Base-by-base conservation (phyloP, 2,888 invertebrate species). In the Hedya salicella region DNA sequence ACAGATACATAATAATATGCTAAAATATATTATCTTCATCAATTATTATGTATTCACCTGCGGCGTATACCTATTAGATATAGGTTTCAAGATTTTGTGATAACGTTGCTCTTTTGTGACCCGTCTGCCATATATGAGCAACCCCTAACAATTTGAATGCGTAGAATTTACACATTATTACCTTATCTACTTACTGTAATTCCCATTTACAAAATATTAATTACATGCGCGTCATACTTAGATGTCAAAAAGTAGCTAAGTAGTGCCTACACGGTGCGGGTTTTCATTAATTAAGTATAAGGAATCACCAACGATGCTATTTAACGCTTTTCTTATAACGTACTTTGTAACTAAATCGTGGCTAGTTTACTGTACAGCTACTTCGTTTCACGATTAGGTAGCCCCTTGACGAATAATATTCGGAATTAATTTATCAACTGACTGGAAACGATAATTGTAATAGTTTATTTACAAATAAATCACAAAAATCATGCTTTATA, bases 401-500 rank as follows among this genome's bases (percentile, higher is more conserved):
- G 32, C 49, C 32, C 48, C 54, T 13, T 70, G 74, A 73, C 70
- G 67, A 73, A 74, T 72, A 69, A 71, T 72, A 70, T 71, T 68
- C 71, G 63, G 66, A 72, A 70, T 74, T 78, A 72, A 68, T 75
- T 74, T 77, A 78, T 75, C 77, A 77, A 80, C 78, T 76, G 79
- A 80, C 80, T 80, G 78, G 77, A 78, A 75, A 66, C 68, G 48
- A 61, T 60, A 72, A 70, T 71, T 76, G 76, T 71, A 73, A 76
- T 73, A 74, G 73, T 78, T 77, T 69, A 71, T 77, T 75, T 75
- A 65, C n/a, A 44, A 60, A 69, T 62, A 77, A 77, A 75, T 71
- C 77, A 77, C 76, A 81, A 69, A 73, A 72, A 75, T 73, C 80
- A 81, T 80, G 82, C 83, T 83, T 84, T 83, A 80, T 83, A 86